Evolutionary conservation across 2,113 vertebrate genomes (phyloP).

Genomic region (Eonycteris spelaea): DNA sequence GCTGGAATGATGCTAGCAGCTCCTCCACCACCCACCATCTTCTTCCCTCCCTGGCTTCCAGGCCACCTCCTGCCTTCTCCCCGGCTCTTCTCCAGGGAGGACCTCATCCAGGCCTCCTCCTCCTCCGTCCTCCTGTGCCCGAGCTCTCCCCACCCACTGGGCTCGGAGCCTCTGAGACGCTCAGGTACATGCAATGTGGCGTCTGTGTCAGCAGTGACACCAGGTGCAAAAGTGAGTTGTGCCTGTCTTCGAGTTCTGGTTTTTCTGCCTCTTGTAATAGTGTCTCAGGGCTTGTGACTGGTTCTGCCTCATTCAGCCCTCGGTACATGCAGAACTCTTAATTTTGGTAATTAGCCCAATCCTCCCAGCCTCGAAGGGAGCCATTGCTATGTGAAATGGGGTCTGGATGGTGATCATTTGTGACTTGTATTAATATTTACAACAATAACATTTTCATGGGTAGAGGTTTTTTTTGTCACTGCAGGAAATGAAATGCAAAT

Average conservation of each 20-base stretch:
- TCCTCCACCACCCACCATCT: not conserved
- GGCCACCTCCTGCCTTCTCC: not conserved
- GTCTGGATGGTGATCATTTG: constrained; percentile 51
- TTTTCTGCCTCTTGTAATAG: not conserved
- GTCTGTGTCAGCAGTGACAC: not conserved
- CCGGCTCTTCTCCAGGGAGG: not conserved
- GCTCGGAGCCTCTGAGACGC: not conserved
- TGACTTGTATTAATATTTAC: constrained; percentile 81
- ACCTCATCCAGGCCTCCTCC: not conserved
- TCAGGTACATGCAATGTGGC: not conserved
- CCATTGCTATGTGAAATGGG: not conserved
- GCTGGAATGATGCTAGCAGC: not conserved
- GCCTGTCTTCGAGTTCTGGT: not conserved
- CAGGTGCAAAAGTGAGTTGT: not conserved
- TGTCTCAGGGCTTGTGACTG: rapidly evolving
- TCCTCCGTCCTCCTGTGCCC: not conserved
- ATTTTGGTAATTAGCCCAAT: not conserved
- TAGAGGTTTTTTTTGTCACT: not conserved
- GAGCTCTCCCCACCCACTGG: rapidly evolving
- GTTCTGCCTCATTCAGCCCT: rapidly evolving
- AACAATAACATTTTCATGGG: constrained; percentile 70
- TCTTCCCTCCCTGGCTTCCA: not conserved
- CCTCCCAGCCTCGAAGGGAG: constrained; percentile 37
- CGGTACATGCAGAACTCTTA: not conserved
- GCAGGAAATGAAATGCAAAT: constrained; percentile 84